Evolutionary conservation across 2,113 vertebrate genomes (phyloP).

Genomic region (Clarias magur): DNA sequence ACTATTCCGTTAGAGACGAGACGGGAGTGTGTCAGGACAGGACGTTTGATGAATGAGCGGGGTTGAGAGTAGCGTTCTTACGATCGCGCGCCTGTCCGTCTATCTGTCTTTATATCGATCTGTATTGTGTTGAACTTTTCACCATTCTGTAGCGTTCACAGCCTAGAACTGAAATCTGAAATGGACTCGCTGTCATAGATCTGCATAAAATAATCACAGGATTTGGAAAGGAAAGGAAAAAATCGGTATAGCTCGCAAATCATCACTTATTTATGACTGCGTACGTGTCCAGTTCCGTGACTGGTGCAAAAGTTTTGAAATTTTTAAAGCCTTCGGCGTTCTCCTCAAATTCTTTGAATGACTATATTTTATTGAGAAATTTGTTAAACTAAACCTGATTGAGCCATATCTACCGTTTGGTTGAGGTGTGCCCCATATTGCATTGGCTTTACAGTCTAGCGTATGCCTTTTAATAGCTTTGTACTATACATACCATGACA

Average conservation of each 20-base stretch:
- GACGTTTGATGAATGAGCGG: background rate
- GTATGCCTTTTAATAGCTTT: too few relatives aligned
- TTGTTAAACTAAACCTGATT: too few relatives aligned
- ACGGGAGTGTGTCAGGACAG: background rate
- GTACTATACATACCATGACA: too few relatives aligned
- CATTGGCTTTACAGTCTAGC: too few relatives aligned
- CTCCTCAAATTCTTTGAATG: too few relatives aligned
- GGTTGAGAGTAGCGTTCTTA: background rate
- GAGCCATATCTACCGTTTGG: too few relatives aligned
- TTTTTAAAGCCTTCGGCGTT: too few relatives aligned
- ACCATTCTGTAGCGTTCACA: background rate
- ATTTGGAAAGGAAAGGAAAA: background rate
- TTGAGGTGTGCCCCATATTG: too few relatives aligned
- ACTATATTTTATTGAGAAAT: too few relatives aligned
- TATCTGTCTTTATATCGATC: background rate
- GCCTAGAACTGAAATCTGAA: background rate
- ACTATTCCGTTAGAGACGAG: background rate
- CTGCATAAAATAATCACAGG: background rate
- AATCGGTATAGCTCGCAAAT: background rate
- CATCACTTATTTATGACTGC: background rate
- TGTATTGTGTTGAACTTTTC: background rate
- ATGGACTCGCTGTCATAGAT: background rate
- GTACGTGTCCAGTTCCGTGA: too few relatives aligned
- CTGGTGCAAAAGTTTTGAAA: too few relatives aligned
- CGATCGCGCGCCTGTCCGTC: background rate